These are phyloP conservation scores for Spodoptera litura DNA, from an alignment of 1,140 invertebrate species.

Conservation along the genomic window DNA sequence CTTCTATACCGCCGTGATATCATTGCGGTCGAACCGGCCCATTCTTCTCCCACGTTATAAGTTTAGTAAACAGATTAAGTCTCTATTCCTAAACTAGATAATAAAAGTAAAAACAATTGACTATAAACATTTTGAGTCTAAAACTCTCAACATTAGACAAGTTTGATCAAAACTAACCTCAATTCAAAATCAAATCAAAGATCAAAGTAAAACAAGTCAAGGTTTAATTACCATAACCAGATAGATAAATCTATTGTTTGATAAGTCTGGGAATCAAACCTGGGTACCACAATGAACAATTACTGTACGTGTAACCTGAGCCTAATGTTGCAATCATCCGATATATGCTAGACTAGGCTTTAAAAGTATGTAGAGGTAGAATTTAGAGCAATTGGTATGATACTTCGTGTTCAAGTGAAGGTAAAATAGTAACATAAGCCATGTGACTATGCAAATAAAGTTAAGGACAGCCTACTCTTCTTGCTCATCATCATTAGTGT, in stretches of 20 bases:
- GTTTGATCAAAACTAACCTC: not conserved
- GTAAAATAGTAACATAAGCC: too few relatives aligned
- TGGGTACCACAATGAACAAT: conserved; percentile 69
- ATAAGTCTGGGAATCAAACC: conserved; percentile 73
- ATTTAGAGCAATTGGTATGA: conserved; percentile 4
- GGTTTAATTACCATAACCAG: conserved; percentile 56
- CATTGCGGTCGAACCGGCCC: too few relatives aligned
- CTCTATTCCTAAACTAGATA: too few relatives aligned
- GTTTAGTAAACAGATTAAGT: too few relatives aligned
- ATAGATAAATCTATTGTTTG: conserved; percentile 64
- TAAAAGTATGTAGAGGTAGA: not conserved
- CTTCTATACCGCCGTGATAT: too few relatives aligned
- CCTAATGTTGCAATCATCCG: conserved; percentile 38
- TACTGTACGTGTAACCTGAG: conserved; percentile 46
- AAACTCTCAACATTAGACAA: not conserved
- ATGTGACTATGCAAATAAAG: too few relatives aligned
- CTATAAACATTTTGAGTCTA: not conserved
- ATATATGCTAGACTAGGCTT: not conserved
- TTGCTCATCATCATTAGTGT: too few relatives aligned
- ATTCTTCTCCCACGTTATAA: too few relatives aligned
- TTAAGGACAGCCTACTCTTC: too few relatives aligned
- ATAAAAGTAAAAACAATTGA: too few relatives aligned
- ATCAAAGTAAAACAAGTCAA: conserved; percentile 58
- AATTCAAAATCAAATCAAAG: not conserved
- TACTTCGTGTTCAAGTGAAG: not conserved